Conservation (phyloP, 2,113 vertebrate species). For the Formicarius rufipectus region DNA sequence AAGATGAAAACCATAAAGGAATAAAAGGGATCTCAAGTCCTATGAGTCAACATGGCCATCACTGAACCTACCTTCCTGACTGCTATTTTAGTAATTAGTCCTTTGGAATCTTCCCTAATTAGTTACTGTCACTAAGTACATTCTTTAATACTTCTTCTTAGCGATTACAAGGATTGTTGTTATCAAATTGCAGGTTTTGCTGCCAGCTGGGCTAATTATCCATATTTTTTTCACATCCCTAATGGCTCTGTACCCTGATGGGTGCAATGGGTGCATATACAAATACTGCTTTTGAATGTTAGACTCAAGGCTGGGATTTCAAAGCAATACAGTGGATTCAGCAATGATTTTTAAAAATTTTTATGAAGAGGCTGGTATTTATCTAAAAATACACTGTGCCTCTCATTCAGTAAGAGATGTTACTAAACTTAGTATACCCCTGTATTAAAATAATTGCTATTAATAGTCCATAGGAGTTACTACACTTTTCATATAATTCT, state of each 20-base stretch:
- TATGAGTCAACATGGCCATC: background rate
- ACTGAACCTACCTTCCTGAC: background rate
- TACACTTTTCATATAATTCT: background rate
- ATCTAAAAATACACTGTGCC: background rate
- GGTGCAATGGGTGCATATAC: too few relatives aligned
- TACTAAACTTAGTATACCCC: background rate
- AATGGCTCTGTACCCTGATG: background rate
- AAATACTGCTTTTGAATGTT: background rate
- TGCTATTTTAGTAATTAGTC: background rate
- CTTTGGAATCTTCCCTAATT: background rate
- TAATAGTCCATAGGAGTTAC: background rate
- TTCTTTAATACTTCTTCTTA: background rate
- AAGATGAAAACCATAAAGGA: background rate
- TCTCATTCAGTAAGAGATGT: background rate
- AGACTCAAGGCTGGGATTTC: background rate
- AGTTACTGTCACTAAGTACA: background rate
- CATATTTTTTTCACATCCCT: background rate
- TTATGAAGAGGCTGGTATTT: background rate
- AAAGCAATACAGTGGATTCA: background rate
- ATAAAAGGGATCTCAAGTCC: background rate
- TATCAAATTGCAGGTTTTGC: background rate
- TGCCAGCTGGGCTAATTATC: background rate
- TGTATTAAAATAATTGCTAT: background rate
- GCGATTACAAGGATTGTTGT: background rate
- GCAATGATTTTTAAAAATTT: background rate